Conservation (phyloP, 2,113 vertebrate species). For the Meleagris gallopavo region DNA sequence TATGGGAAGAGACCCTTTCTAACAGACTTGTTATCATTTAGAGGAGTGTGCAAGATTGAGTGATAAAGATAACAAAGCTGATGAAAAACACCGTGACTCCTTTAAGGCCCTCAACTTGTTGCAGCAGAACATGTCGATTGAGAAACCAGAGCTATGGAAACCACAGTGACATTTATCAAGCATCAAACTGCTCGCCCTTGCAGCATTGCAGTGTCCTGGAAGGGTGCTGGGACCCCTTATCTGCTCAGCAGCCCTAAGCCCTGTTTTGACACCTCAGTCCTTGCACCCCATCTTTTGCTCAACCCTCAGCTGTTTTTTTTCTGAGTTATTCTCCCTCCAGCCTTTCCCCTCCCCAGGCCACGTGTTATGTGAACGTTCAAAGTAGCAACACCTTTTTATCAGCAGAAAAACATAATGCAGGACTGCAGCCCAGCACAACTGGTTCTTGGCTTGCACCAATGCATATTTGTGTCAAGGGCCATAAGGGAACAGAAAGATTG, state of each 20-base stretch:
- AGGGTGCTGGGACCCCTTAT: neutral
- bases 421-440: neutral
- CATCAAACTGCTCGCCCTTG: neutral
- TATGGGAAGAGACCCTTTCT: conserved; percentile 50
- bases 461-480: neutral
- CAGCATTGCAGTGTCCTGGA: neutral
- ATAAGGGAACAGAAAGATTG: neutral
- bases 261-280: neutral
- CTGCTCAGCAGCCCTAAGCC: neutral
- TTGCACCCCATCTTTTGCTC: neutral
- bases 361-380: neutral
- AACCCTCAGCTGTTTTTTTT: neutral
- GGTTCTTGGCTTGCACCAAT: neutral
- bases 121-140: conserved; percentile 12
- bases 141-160: conserved; percentile 9
- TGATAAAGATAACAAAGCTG: neutral
- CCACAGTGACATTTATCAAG: neutral
- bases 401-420: neutral
- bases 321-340: neutral
- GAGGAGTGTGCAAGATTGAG: neutral
- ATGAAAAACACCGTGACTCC: neutral
- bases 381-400: neutral
- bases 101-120: conserved; percentile 27
- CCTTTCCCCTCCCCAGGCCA: neutral
- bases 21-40: conserved; percentile 26